phyloP scores from a whole-genome alignment of 1,140 invertebrate species.

The Batillaria attramentaria region DNA sequence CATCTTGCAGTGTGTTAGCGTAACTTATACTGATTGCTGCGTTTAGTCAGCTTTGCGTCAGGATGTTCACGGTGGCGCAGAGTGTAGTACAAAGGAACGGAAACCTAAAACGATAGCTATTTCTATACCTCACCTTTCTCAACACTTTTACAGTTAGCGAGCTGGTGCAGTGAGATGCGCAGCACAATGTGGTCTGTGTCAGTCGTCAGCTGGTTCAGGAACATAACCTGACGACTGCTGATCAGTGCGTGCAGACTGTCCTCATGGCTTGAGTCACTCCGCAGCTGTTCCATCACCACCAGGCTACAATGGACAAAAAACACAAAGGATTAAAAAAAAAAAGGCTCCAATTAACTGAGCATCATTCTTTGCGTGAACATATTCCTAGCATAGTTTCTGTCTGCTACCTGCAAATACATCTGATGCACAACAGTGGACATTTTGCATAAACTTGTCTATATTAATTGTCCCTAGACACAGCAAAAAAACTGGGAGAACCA shows the following conservation, averaged over 20 bases:
- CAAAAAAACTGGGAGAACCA: no score
- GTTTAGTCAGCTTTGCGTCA: no score
- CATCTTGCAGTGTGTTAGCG: no score
- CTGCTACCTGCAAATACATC: no score
- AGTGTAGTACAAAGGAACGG: no score
- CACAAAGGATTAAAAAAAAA: not conserved
- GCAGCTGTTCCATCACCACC: conserved; percentile 86
- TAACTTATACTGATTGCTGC: no score
- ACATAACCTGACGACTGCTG: conserved; percentile 83
- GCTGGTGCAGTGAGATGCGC: conserved; percentile 74
- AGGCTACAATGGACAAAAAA: conserved; percentile 73
- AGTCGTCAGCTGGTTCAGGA: conserved; percentile 78
- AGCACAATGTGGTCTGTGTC: conserved; percentile 77
- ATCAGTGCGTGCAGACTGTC: conserved; percentile 83
- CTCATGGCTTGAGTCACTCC: conserved; percentile 65
- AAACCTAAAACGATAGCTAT: no score
- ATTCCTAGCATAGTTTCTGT: not conserved
- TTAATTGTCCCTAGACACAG: no score
- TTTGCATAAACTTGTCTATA: no score
- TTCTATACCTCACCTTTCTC: conserved; percentile 39
- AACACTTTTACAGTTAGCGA: conserved; percentile 45
- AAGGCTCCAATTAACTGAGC: not conserved
- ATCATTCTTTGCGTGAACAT: no score
- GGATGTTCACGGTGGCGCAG: no score
- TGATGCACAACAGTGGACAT: no score